These are phyloP conservation scores for Clarias platycephalus DNA, from an alignment of 2,797 vertebrate genomes.

Conservation along the genomic window DNA sequence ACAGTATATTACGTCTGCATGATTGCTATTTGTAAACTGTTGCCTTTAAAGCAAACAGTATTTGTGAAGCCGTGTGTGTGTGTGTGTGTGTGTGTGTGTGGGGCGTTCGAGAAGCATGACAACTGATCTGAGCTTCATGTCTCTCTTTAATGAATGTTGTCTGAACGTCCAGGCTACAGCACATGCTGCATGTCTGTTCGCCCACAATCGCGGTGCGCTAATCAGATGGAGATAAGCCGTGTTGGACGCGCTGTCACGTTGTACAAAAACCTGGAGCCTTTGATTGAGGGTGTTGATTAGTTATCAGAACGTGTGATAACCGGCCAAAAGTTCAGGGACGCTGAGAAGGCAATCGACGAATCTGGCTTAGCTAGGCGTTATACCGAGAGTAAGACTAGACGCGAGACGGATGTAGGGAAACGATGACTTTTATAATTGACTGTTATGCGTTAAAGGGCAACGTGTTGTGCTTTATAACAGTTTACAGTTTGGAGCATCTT, in stretches of 20 bases:
- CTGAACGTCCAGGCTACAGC: background rate
- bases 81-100: no score
- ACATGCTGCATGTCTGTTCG: background rate
- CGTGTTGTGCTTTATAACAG: background rate
- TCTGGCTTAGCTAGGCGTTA: background rate
- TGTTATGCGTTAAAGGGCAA: background rate
- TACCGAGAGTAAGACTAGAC: no score
- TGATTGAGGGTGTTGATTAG: conserved; percentile 17
- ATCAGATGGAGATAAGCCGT: background rate
- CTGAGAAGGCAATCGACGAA: no score
- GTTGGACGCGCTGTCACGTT: background rate
- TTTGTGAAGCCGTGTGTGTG: background rate
- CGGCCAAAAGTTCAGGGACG: conserved; percentile 40
- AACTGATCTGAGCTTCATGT: background rate
- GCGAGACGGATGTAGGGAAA: background rate
- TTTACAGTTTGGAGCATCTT: background rate
- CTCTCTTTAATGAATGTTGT: background rate
- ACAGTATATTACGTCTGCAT: no score
- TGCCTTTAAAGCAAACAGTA: background rate
- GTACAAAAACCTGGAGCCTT: background rate
- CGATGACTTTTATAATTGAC: background rate
- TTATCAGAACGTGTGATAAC: conserved; percentile 12
- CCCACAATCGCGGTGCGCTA: background rate
- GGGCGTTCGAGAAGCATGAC: background rate
- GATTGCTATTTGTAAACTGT: background rate